A percentile compares a stretch with the other conserved stretches of the same genome.
Conservation (phyloP, 2,797 vertebrate species). For the Galaxias olidus region DNA sequence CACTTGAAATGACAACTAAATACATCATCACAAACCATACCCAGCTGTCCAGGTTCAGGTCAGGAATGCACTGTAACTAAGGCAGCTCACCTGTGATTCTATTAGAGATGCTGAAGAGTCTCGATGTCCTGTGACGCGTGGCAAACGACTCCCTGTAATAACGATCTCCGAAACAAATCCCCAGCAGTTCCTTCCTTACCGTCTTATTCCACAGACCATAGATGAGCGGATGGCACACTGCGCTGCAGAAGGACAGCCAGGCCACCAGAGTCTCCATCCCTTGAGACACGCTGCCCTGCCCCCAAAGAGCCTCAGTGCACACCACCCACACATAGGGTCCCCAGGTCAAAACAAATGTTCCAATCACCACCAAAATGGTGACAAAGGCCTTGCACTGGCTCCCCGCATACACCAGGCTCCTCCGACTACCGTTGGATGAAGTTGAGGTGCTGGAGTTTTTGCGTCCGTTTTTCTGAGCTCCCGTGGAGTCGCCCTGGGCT, state of each 20-base stretch:
- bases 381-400: conserved; percentile 97
- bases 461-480: conserved; percentile 78
- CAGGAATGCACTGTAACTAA: neutral
- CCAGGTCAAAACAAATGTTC: conserved; percentile 92
- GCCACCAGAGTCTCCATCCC: conserved; percentile 90
- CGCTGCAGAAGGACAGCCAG: conserved; percentile 94
- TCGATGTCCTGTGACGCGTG: conserved; percentile 84
- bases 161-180: conserved; percentile 95
- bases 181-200: conserved; percentile 93
- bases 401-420: conserved; percentile 90
- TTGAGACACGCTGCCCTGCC: conserved; percentile 86
- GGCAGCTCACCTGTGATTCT: conserved; percentile 89
- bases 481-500: conserved; percentile 74
- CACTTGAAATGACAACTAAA: too few relatives aligned
- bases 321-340: conserved; percentile 93
- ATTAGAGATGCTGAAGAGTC: conserved; percentile 97
- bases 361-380: conserved; percentile 95
- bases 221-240: conserved; percentile 93
- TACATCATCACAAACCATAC: neutral
- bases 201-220: conserved; percentile 99
- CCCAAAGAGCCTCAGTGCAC: conserved; percentile 90
- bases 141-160: conserved; percentile 94
- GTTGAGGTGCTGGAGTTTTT: conserved; percentile 96
- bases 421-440: conserved; percentile 89
- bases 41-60: neutral